Conservation (phyloP, 2,888 invertebrate species). For the Orthosia incerta region DNA sequence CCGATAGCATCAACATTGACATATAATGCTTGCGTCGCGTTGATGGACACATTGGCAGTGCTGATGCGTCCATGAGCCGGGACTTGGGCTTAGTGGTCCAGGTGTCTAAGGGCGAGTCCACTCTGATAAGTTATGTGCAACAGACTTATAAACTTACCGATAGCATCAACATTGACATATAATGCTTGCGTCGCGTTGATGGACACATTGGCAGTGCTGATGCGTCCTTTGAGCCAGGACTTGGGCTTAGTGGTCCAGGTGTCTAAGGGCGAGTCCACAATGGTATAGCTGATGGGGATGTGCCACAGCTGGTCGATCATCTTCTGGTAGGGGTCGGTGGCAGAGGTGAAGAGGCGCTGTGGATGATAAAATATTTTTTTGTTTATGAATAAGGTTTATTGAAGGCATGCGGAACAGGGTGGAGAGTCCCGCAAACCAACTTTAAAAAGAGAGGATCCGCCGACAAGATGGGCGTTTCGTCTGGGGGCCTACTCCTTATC, state of each 20-base stretch:
- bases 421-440: too few relatives aligned
- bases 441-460: too few relatives aligned
- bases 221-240: slow-evolving; percentile 79
- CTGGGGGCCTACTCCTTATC: too few relatives aligned
- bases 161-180: slow-evolving; percentile 92
- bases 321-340: slow-evolving; percentile 76
- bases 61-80: slow-evolving; percentile 78
- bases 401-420: too few relatives aligned
- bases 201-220: slow-evolving; percentile 60
- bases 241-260: slow-evolving; percentile 76
- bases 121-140: slow-evolving; percentile 14
- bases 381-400: too few relatives aligned
- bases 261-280: slow-evolving; percentile 65
- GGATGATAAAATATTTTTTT: not conserved
- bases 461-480: too few relatives aligned
- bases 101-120: slow-evolving; percentile 64
- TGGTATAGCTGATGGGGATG: slow-evolving; percentile 90
- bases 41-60: slow-evolving; percentile 67
- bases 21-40: slow-evolving; percentile 89
- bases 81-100: slow-evolving; percentile 77
- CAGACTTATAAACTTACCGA: slow-evolving; percentile 81
- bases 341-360: slow-evolving; percentile 82
- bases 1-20: slow-evolving; percentile 92
- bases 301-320: slow-evolving; percentile 90
- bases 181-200: slow-evolving; percentile 88